Conservation (phyloP, 1,140 invertebrate genomes). For the fruit fly (Drosophila melanogaster) region Release_6_plus_ISO1_MT NC_004354.4:16588501-16589000, state of each 20-base stretch:
- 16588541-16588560: conserved; percentile 13
- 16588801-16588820: conserved; percentile 21
- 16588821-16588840: not conserved
- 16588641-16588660: conserved; percentile 53
- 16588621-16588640: conserved; percentile 59
- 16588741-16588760: conserved; percentile 72
- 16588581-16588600: conserved; percentile 66
- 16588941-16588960: too few species aligned
- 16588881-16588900: conserved; percentile 5
- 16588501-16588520: conserved; percentile 32
- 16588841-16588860: not conserved
- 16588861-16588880: not conserved
- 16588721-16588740: conserved; percentile 65
- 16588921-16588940: not conserved
- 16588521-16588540: conserved; percentile 10
- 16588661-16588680: conserved; percentile 68
- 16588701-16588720: conserved; percentile 56
- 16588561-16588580: conserved; percentile 35
- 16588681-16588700: conserved; percentile 62
- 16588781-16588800: conserved; percentile 35
- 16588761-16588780: conserved; percentile 64
- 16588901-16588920: conserved; percentile 1
- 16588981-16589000: not conserved
- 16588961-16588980: not conserved
- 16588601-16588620: conserved; percentile 58